Evolutionary conservation across 2,113 vertebrate species (phyloP).

Genomic region (Leptobrachium leishanense): DNA sequence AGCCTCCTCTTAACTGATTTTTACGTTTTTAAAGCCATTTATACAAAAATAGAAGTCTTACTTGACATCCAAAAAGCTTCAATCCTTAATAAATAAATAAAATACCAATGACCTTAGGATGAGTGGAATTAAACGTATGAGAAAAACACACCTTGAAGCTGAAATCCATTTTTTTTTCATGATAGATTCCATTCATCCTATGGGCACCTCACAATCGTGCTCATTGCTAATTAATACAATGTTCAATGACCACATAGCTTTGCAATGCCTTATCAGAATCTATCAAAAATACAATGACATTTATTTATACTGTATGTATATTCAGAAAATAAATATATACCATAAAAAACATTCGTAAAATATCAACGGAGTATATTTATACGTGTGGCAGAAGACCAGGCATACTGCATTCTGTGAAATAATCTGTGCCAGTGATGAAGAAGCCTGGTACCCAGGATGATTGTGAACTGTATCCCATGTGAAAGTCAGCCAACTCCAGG

Average conservation of each 20-base stretch:
- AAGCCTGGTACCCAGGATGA: no score
- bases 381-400: neutral
- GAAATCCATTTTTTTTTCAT: constrained; percentile 23
- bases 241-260: constrained; percentile 21
- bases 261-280: constrained; percentile 17
- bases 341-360: constrained; percentile 28
- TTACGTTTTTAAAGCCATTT: constrained; percentile 51
- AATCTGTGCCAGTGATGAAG: no score
- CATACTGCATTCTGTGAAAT: neutral
- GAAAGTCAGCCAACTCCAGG: no score
- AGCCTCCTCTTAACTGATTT: constrained; percentile 20
- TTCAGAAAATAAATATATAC: constrained; percentile 48
- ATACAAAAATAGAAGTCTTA: constrained; percentile 64
- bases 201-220: neutral
- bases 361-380: neutral
- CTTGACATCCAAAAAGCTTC: constrained; percentile 57
- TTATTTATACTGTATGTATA: constrained; percentile 5
- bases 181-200: constrained; percentile 16
- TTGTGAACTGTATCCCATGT: no score
- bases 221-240: constrained; percentile 6
- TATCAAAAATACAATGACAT: constrained; percentile 49
- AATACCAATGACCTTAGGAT: constrained; percentile 58
- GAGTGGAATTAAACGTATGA: constrained; percentile 53
- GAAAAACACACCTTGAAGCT: constrained; percentile 47
- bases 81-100: constrained; percentile 65